Base-by-base conservation (phyloP, 2,797 vertebrate species). In the Siniperca scherzeri region DNA sequence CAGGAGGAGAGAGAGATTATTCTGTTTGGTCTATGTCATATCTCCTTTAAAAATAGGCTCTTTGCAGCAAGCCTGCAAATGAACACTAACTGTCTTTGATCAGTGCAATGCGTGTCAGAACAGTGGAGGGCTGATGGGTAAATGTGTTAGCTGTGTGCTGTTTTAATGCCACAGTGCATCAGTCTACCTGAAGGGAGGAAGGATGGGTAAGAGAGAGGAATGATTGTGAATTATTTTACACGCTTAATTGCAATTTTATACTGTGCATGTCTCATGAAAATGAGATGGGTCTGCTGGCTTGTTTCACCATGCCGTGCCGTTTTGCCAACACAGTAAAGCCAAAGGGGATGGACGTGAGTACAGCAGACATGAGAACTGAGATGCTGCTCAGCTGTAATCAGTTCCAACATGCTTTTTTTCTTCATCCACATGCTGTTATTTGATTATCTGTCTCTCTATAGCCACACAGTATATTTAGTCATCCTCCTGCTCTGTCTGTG, bases 341-440 rank as follows among this genome's bases (percentile, higher is more conserved):
- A 55, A 80, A 84, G 61, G 83, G 68, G 76, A 42, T 25, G 36
- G 52, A 10, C 53, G 30, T 40, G 50, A 68, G 70, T 79, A 53
- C 38, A 83, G 67, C 69, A 83, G 22, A 40, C 55, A 33, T 11
- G 16, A 64, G 60, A 74, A 40, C 55, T 5, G 59, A 77, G 48
- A 82, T 21, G 48, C 59, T 60, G 67, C 72, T 69, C 70, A 80
- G 81, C 80, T 40, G 52, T 33, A 68, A 84, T 90, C 74, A 56
- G 44, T 69, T 46, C 80, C 74, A 83, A 40, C 87, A 74, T 68
- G 78, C 72, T 74, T 52, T 11, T 74, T 52, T 11, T 33, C 73
- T 67, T 79, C 68, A 64, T 81, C 68, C 40, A 40, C 81, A 53
- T 44, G 64, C 75, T 44, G 30, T 67, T 77, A 64, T 85, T 68